Evolutionary conservation across 53 echinoderm and acorn worm genomes (phyloP).

Genomic region (Crossaster papposus): DNA sequence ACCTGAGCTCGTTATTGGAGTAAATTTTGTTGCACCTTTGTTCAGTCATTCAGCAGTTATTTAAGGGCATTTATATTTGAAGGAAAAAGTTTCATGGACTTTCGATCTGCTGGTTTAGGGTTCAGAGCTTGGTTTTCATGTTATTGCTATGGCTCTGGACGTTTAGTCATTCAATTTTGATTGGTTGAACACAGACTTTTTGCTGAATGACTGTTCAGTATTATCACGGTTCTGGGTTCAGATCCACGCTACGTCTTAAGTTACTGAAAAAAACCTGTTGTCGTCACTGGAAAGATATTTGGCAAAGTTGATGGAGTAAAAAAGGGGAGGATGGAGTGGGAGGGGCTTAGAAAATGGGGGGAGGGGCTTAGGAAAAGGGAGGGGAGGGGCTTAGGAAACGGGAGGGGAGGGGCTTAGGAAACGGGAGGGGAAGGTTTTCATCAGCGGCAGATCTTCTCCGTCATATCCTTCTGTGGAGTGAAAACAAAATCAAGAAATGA

Average conservation of each 20-base stretch:
- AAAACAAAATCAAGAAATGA: slow-evolving; percentile 5
- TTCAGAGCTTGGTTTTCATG: not conserved
- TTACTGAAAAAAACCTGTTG: not conserved
- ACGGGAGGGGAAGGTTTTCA: not conserved
- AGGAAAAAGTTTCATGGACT: not conserved
- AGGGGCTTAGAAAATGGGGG: not conserved
- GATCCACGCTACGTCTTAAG: not conserved
- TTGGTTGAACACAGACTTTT: not conserved
- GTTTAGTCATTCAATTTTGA: too few relatives aligned
- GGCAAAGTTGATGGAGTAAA: slow-evolving; percentile 8
- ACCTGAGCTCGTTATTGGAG: too few relatives aligned
- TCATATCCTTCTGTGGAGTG: slow-evolving; percentile 60
- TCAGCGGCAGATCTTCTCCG: slow-evolving; percentile 60
- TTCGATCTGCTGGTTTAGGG: not conserved
- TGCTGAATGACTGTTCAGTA: too few relatives aligned
- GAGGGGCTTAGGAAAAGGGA: not conserved
- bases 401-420: not conserved
- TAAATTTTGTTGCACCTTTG: too few relatives aligned
- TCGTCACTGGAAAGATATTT: slow-evolving; percentile 25
- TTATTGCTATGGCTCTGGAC: not conserved
- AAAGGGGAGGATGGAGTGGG: not conserved
- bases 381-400: not conserved
- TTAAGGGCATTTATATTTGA: too few relatives aligned
- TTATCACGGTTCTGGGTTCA: slow-evolving; percentile 16
- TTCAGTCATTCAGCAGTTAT: too few relatives aligned